These are phyloP conservation scores for Falco punctatus DNA, from an alignment of 2,113 vertebrate genomes.

Conservation along the genomic window DNA sequence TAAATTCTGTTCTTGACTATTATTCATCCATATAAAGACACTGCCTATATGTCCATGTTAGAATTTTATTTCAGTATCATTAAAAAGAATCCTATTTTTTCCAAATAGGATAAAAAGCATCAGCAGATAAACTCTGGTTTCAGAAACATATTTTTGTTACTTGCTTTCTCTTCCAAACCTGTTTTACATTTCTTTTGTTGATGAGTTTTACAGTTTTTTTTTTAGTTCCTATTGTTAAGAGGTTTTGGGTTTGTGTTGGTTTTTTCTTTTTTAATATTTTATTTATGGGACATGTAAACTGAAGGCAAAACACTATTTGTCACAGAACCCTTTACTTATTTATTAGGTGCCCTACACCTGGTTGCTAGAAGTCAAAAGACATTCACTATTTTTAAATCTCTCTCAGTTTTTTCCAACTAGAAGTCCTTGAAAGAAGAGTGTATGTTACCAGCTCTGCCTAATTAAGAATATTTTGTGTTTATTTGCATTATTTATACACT, in stretches of 20 bases:
- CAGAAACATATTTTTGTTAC: not conserved
- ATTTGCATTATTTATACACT: not conserved
- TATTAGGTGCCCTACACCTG: not conserved
- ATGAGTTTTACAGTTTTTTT: not conserved
- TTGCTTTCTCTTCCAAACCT: not conserved
- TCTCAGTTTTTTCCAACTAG: not conserved
- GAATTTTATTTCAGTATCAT: not conserved
- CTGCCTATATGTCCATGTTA: not conserved
- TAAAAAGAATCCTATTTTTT: not conserved
- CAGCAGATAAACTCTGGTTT: not conserved
- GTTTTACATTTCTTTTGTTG: not conserved
- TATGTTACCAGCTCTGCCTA: not conserved
- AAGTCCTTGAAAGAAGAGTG: not conserved
- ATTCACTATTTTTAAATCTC: not conserved
- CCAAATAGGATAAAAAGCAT: not conserved
- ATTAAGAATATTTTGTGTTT: not conserved
- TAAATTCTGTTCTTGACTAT: not conserved
- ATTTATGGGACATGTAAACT: not conserved
- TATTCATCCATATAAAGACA: not conserved
- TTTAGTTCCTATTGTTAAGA: not conserved
- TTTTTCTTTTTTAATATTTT: not conserved
- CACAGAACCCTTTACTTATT: not conserved
- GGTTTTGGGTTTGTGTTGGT: not conserved
- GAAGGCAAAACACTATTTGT: not conserved
- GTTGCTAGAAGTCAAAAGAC: not conserved